phyloP scores from a whole-genome alignment of 2,113 vertebrate genomes.

The Cololabis saira region DNA sequence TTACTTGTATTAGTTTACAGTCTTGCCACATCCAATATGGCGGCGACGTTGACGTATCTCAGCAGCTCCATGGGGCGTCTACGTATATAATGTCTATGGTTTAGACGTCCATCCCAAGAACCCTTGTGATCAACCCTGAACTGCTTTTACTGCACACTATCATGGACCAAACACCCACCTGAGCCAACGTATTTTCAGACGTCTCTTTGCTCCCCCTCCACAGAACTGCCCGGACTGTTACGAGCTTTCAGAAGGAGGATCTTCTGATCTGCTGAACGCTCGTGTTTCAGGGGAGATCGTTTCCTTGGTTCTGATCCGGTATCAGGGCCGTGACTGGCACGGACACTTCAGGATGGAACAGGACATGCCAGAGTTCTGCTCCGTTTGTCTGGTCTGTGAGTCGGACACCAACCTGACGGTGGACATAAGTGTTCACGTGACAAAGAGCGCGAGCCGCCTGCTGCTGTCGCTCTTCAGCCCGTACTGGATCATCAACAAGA shows the following conservation, averaged over 20 bases:
- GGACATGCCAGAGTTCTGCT: constrained; percentile 86
- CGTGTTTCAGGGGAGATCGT: constrained; percentile 87
- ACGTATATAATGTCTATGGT: too few species aligned
- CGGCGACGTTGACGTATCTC: too few species aligned
- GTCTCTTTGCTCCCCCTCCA: background rate
- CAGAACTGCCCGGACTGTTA: constrained; percentile 87
- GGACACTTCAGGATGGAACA: constrained; percentile 84
- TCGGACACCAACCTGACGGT: constrained; percentile 65
- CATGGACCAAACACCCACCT: too few species aligned
- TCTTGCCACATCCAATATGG: too few species aligned
- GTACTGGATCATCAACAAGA: constrained; percentile 98
- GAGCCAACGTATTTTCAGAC: too few species aligned
- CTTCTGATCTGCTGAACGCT: constrained; percentile 87
- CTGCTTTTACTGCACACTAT: too few species aligned
- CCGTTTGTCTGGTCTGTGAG: constrained; percentile 84
- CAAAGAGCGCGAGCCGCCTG: constrained; percentile 64
- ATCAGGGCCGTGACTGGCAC: constrained; percentile 92
- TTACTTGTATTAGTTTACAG: too few species aligned
- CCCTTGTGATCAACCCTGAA: too few species aligned
- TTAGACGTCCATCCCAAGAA: too few species aligned
- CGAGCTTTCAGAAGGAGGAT: constrained; percentile 87
- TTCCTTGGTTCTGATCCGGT: constrained; percentile 88
- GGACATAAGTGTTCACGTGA: constrained; percentile 85
- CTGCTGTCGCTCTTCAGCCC: constrained; percentile 91
- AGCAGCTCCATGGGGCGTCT: too few species aligned